Evolutionary conservation across 1,140 invertebrate genomes (phyloP).

Genomic region (Nixonia krombeini): DNA sequence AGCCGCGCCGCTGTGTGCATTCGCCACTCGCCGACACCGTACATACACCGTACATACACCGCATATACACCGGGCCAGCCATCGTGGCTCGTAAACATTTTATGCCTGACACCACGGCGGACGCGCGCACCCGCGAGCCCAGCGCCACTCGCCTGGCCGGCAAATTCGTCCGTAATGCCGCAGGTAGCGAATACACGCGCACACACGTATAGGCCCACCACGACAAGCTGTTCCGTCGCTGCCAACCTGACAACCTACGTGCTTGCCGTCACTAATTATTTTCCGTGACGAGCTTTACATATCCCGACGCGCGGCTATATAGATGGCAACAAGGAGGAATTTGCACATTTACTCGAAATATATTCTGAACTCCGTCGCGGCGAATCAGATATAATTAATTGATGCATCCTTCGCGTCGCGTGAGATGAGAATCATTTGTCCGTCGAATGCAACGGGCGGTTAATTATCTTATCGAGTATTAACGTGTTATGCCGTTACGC

Average conservation of each 20-base stretch:
- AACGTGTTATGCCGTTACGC: too few species aligned
- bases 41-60: not conserved
- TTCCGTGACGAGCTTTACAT: slow-evolving; percentile 49
- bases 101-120: slow-evolving; percentile 26
- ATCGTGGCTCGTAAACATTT: slow-evolving; percentile 42
- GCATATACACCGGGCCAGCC: slow-evolving; percentile 15
- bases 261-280: slow-evolving; percentile 51
- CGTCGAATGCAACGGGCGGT: too few species aligned
- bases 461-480: too few species aligned
- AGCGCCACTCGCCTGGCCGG: slow-evolving; percentile 27
- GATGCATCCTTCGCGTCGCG: slow-evolving; percentile 4
- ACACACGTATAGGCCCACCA: slow-evolving; percentile 28
- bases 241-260: slow-evolving; percentile 21
- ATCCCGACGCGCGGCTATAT: slow-evolving; percentile 19
- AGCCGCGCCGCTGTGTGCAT: not conserved
- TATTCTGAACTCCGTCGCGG: not conserved
- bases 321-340: slow-evolving; percentile 27
- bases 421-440: slow-evolving; percentile 3
- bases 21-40: too few species aligned
- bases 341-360: slow-evolving; percentile 3
- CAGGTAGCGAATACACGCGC: slow-evolving; percentile 14
- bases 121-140: slow-evolving; percentile 15
- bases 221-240: slow-evolving; percentile 32
- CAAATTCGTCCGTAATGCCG: slow-evolving; percentile 41
- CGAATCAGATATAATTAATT: slow-evolving; percentile 38